Base-by-base conservation (phyloP, 2,888 invertebrate genomes). In the Cheiracanthium punctorium region DNA sequence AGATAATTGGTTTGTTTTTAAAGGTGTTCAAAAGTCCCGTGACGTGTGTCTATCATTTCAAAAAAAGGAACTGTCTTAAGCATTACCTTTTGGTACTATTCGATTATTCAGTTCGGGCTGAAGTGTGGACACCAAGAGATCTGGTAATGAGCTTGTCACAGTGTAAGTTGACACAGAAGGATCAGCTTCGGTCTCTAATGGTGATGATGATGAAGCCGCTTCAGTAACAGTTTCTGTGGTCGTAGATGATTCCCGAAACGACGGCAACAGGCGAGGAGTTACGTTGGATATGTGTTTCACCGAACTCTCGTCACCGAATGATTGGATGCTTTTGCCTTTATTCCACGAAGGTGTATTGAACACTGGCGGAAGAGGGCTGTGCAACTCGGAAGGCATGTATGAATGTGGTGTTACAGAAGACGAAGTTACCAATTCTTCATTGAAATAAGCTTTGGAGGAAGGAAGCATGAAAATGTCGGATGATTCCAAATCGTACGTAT, bases 81-180 rank as follows among this genome's bases (percentile, higher is more conserved):
- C 14, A 65, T 71, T 82, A 82, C 82, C 76, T 76, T 82, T 75
- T 28, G 28, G n/a, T 17, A 43, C n/a, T 17, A 37, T 33, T 1
- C 17, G 32, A 20, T 24, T 76, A 30, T 12, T 43, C 7, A 71
- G 7, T 43, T 71, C 20, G 8, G 71, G 71, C 29, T 71, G 37
- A 14, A 52, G 29, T n/a, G 81, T 76, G 29, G 69, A 37, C 7
- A 41, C 28, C n/a, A 32, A n/a, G 20, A 70, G 69, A 10, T 58
- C 67, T 70, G 17, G 75, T 33, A 30, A 29, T 69, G 24, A 69
- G 14, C 67, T 17, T 2, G 48, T 48, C 17, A 17, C 17, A 12
- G 48, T 48, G 48, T 48, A 17, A 28, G 20, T 29, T 8, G 33
- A 30, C 17, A 71, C 10, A 28, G 29, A 14, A 32, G 52, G 10